Conservation (phyloP, 2,797 vertebrate species). For the Eidolon dupreanum region DNA sequence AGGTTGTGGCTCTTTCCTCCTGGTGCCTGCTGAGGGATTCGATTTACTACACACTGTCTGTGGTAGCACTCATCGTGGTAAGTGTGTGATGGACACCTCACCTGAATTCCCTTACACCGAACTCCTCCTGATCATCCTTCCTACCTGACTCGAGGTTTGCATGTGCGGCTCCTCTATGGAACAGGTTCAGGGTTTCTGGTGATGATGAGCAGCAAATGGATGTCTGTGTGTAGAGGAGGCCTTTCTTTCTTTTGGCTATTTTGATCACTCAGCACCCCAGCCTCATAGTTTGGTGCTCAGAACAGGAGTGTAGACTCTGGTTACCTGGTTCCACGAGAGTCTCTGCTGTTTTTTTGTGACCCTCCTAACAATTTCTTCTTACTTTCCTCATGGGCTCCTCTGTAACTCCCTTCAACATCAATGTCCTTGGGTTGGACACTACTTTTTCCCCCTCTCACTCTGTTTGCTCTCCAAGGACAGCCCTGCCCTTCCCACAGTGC, state of each 20-base stretch:
- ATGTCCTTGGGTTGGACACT: neutral
- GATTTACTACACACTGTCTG: constrained; percentile 93
- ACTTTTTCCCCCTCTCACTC: neutral
- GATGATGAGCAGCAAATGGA: accelerated
- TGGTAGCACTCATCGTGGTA: constrained; percentile 95
- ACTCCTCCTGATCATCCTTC: neutral
- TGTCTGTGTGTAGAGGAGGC: neutral
- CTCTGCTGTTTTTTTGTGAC: neutral
- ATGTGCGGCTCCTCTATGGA: neutral
- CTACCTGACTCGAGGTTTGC: accelerated
- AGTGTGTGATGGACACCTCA: constrained; percentile 60
- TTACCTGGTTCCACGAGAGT: neutral
- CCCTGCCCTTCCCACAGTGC: neutral
- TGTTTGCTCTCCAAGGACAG: neutral
- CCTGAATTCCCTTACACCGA: neutral
- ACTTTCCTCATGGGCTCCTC: neutral
- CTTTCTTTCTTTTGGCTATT: neutral
- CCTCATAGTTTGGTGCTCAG: neutral
- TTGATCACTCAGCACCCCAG: neutral
- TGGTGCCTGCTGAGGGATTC: constrained; percentile 97
- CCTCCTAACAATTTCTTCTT: neutral
- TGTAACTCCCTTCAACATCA: neutral
- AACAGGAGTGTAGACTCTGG: neutral
- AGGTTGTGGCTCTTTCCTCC: constrained; percentile 92
- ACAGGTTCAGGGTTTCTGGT: neutral